phyloP scores from a whole-genome alignment of 2,888 invertebrate genomes.

The Thereva unica region DNA sequence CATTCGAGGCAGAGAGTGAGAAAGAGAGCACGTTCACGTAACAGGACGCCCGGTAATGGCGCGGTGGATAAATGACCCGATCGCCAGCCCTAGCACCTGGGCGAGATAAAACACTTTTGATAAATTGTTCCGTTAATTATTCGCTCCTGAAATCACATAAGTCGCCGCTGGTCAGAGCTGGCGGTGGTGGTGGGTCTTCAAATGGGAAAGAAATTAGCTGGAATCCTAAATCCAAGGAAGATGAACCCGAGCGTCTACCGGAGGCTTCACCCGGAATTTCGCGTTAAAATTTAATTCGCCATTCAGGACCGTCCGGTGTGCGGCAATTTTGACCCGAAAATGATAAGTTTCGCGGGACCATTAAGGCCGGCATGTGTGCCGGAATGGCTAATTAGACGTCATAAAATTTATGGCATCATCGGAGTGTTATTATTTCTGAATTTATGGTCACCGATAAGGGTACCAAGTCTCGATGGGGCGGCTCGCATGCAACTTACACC shows the following conservation, averaged over 20 bases:
- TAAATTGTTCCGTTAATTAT: constrained; percentile 35
- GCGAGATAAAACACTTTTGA: constrained; percentile 30
- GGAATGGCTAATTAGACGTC: constrained; percentile 23
- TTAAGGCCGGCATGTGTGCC: constrained; percentile 22
- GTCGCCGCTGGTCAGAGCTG: too few relatives aligned
- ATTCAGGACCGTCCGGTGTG: not conserved
- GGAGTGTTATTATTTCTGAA: constrained; percentile 30
- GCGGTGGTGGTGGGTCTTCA: too few relatives aligned
- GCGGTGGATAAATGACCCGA: constrained; percentile 28
- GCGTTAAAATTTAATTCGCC: too few relatives aligned
- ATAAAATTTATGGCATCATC: constrained; percentile 29
- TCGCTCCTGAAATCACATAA: constrained; percentile 25
- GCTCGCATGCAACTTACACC: constrained; percentile 26
- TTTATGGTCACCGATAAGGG: constrained; percentile 25
- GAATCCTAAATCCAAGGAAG: too few relatives aligned
- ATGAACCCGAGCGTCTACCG: too few relatives aligned
- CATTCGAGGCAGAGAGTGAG: not conserved
- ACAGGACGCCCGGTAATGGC: constrained; percentile 24
- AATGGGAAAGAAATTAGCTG: too few relatives aligned
- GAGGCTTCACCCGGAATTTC: too few relatives aligned
- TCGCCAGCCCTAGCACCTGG: constrained; percentile 24
- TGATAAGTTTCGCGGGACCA: constrained; percentile 15
- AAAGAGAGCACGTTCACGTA: constrained; percentile 14
- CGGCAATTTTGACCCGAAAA: not conserved
- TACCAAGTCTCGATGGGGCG: constrained; percentile 1